Evolutionary conservation across 2,888 invertebrate species (phyloP), one percentile per base, ranked within the genome.

Genomic region (Eremobia ochroleuca): DNA sequence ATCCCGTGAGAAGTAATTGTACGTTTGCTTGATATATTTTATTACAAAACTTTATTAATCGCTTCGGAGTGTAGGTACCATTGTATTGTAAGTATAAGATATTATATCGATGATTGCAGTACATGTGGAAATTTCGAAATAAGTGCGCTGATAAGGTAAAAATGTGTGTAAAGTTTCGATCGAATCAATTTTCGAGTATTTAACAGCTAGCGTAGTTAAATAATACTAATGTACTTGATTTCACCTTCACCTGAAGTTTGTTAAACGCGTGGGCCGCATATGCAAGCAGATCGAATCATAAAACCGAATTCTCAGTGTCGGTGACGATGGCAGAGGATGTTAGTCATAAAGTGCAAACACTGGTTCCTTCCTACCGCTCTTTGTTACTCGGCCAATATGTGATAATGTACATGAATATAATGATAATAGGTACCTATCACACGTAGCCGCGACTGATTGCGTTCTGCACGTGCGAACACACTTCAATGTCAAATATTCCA

Each of bases 401-500:
- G 62, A 79, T 82, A 85, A 70, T 76, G 59, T 76, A 75, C 65
- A 55, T 58, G 69, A 78, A 76, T 89, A 85, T 73, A 85, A 67
- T 73, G 64, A 75, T 78, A 70, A 77, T 81, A 83, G 58, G 46
- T 86, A 78, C 52, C 65, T 80, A 85, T 80, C 78, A 81, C 81
- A 81, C 79, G 76, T 71, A 77, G 64, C 65, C 76, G 67, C 65
- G 66, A 82, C 79, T 86, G 87, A 76, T 76, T 86, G 76, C 65
- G 73, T 76, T 64, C 61, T 79, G 52, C 73, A 79, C 83, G 80
- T 77, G 71, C 67, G 58, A 78, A 77, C 58, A 73, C 82, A 71
- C 73, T 58, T 81, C 92, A 93, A 92, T 93, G 93, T 92, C 91
- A 92, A 92, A 93, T 92, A 90, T 91, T 93, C 92, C 93, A 93